Percentiles rank a stretch among this genome's conserved stretches.
phyloP scores from a whole-genome alignment of 2,888 invertebrate genomes.

The Tinea semifulvella region DNA sequence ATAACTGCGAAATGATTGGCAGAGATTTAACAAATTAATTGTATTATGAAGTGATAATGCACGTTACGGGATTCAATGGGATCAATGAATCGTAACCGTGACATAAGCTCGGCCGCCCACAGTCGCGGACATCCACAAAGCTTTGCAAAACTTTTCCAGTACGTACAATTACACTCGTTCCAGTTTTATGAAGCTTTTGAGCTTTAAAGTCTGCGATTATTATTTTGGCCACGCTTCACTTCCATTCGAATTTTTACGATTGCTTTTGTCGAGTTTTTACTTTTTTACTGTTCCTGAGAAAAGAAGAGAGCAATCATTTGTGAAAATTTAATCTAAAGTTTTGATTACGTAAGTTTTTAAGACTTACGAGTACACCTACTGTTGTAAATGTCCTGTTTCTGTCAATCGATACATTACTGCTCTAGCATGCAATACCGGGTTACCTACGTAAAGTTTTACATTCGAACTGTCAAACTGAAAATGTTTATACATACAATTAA shows the following conservation, averaged over 20 bases:
- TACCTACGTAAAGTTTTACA: no score
- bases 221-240: slow-evolving; percentile 28
- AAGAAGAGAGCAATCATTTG: slow-evolving; percentile 20
- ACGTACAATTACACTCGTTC: slow-evolving; percentile 23
- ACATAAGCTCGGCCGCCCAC: slow-evolving; percentile 6
- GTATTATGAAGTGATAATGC: background rate
- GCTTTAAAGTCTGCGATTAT: slow-evolving; percentile 27
- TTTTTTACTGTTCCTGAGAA: slow-evolving; percentile 25
- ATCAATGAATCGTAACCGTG: slow-evolving; percentile 2
- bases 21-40: background rate
- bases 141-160: slow-evolving; percentile 2
- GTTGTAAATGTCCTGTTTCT: no score
- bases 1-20: no score
- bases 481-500: no score
- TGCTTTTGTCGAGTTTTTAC: slow-evolving; percentile 28
- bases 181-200: slow-evolving; percentile 25
- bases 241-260: slow-evolving; percentile 29
- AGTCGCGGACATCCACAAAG: slow-evolving; percentile 5
- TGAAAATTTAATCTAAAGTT: slow-evolving; percentile 20
- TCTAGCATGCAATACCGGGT: no score
- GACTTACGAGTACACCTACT: background rate
- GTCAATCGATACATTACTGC: no score
- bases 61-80: background rate
- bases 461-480: no score
- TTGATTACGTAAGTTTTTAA: slow-evolving; percentile 18